Conservation (phyloP, 2,113 vertebrate genomes). For the Rhinichthys klamathensis region DNA sequence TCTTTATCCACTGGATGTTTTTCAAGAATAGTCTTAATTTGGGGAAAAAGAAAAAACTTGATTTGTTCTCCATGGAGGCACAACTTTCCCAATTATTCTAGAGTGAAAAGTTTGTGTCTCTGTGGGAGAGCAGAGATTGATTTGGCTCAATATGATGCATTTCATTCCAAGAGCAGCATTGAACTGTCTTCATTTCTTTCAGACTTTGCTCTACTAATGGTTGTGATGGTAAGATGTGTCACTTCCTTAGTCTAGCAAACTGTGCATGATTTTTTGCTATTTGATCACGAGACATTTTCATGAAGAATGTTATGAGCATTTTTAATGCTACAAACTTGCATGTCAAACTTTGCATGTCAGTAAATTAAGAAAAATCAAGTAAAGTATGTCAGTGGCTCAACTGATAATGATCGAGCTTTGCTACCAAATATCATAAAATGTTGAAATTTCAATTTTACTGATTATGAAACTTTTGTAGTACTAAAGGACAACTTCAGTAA, state of each 20-base stretch:
- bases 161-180: slow-evolving; percentile 21
- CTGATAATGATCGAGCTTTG: no score
- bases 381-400: no score
- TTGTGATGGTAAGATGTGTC: not conserved
- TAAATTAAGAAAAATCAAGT: no score
- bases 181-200: not conserved
- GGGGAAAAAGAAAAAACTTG: not conserved
- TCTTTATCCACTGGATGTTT: not conserved
- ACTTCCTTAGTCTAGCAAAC: not conserved
- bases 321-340: not conserved
- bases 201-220: not conserved
- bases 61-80: slow-evolving; percentile 50
- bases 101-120: slow-evolving; percentile 31
- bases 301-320: not conserved
- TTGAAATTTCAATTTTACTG: no score
- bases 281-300: not conserved
- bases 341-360: no score
- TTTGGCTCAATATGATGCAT: slow-evolving; percentile 11
- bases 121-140: not conserved
- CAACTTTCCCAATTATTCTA: slow-evolving; percentile 41
- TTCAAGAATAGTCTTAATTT: slow-evolving; percentile 39
- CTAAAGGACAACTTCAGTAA: no score
- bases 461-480: no score
- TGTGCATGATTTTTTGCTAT: not conserved
- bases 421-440: no score